A percentile compares a stretch with the other conserved stretches of the same genome.
Conservation (phyloP, 1,140 invertebrate genomes). For the Meloidogyne exigua region DNA sequence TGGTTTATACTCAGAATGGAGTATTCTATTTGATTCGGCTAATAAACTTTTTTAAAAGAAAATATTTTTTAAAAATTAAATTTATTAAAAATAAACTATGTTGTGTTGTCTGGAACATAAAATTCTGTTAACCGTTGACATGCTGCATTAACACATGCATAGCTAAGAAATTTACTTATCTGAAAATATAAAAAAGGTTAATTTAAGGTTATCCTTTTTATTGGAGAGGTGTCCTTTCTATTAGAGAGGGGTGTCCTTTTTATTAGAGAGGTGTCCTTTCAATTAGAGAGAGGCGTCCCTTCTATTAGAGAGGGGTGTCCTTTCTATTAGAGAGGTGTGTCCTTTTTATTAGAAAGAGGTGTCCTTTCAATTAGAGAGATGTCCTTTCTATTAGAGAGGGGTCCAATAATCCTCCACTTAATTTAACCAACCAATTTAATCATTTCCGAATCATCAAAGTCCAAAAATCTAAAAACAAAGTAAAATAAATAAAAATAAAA, state of each 20-base stretch:
- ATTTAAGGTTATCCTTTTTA: background rate
- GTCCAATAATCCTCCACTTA: background rate
- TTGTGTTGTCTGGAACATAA: slow-evolving; percentile 45
- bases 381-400: no score
- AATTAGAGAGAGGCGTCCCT: no score
- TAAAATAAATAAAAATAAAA: background rate
- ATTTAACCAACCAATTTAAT: slow-evolving; percentile 31
- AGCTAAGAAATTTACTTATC: slow-evolving; percentile 19
- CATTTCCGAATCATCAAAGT: slow-evolving; percentile 36
- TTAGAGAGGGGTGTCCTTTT: background rate
- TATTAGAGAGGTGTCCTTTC: background rate
- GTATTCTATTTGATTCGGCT: slow-evolving; percentile 42
- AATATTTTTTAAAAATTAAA: background rate
- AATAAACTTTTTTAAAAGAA: slow-evolving; percentile 34
- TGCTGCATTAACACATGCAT: slow-evolving; percentile 15
- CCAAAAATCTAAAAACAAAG: slow-evolving; percentile 24
- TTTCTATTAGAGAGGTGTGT: background rate
- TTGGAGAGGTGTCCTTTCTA: background rate
- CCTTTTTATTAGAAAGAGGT: no score
- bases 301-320: background rate
- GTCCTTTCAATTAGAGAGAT: no score
- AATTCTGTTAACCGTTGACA: slow-evolving; percentile 37
- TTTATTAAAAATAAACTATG: slow-evolving; percentile 31
- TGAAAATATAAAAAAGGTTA: background rate
- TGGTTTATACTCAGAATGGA: slow-evolving; percentile 33